Evolutionary conservation across 2,797 vertebrate genomes (phyloP).

Genomic region (Micrastur ruficollis): DNA sequence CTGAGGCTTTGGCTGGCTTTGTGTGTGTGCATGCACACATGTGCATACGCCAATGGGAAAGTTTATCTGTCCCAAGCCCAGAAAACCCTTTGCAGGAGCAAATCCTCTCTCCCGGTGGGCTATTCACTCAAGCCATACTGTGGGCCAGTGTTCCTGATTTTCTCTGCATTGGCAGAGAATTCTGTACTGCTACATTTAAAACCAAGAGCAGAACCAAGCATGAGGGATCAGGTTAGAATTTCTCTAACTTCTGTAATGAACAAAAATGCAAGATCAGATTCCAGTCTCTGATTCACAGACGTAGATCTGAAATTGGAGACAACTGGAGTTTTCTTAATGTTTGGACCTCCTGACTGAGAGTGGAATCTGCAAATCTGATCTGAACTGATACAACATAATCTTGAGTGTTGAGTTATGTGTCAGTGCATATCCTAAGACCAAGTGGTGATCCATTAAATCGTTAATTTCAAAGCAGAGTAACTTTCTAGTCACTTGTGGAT

Average conservation of each 20-base stretch:
- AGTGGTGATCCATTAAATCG: not conserved
- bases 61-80: constrained; percentile 42
- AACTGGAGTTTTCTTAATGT: not conserved
- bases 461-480: not conserved
- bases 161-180: not conserved
- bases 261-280: not conserved
- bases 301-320: not conserved
- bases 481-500: not conserved
- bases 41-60: constrained; percentile 18
- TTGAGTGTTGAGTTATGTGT: not conserved
- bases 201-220: not conserved
- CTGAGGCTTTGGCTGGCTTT: not conserved
- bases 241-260: not conserved
- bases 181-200: not conserved
- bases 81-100: not conserved
- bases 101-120: not conserved
- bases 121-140: not conserved
- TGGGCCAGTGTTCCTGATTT: not conserved
- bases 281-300: not conserved
- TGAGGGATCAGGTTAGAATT: not conserved
- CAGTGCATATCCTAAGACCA: not conserved
- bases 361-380: not conserved
- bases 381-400: not conserved
- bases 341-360: not conserved
- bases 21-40: not conserved